Conservation (phyloP, 2,113 vertebrate species). For the Oryzias javanicus region DNA sequence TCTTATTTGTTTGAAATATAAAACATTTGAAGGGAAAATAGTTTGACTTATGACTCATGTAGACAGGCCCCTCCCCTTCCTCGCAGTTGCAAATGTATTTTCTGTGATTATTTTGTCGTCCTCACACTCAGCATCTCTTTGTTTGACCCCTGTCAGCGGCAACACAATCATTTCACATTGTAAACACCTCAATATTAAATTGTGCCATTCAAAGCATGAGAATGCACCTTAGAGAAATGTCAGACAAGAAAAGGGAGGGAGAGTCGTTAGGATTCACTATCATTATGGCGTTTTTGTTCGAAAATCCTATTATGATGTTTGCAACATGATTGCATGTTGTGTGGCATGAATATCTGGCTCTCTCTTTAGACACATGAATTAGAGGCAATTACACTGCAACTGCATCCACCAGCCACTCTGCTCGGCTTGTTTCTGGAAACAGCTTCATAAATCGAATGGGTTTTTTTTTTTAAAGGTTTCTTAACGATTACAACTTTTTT, state of each 20-base stretch:
- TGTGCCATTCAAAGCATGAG: slow-evolving; percentile 22
- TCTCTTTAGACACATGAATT: slow-evolving; percentile 58
- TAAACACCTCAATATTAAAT: slow-evolving; percentile 48
- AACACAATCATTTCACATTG: slow-evolving; percentile 44
- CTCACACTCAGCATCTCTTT: slow-evolving; percentile 12
- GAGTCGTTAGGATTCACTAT: slow-evolving; percentile 29
- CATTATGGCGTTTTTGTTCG: slow-evolving; percentile 38
- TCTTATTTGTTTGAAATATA: too few species aligned
- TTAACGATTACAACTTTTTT: too few species aligned
- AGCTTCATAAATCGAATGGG: too few species aligned
- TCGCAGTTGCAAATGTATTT: not conserved
- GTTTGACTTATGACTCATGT: too few species aligned
- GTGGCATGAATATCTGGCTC: slow-evolving; percentile 19
- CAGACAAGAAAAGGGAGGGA: not conserved
- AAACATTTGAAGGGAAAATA: too few species aligned
- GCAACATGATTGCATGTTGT: slow-evolving; percentile 46
- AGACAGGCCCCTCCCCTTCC: too few species aligned
- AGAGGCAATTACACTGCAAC: slow-evolving; percentile 48
- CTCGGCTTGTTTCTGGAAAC: not conserved
- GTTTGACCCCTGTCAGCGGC: slow-evolving; percentile 1
- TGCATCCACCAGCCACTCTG: slow-evolving; percentile 16
- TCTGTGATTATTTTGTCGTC: slow-evolving; percentile 1
- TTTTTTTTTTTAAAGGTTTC: too few species aligned
- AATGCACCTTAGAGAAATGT: slow-evolving; percentile 20
- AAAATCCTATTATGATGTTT: slow-evolving; percentile 50